Percentiles rank a stretch among this genome's conserved stretches.
phyloP scores from a whole-genome alignment of 2,797 vertebrate genomes.

The Rhabdophis nuchalis region DNA sequence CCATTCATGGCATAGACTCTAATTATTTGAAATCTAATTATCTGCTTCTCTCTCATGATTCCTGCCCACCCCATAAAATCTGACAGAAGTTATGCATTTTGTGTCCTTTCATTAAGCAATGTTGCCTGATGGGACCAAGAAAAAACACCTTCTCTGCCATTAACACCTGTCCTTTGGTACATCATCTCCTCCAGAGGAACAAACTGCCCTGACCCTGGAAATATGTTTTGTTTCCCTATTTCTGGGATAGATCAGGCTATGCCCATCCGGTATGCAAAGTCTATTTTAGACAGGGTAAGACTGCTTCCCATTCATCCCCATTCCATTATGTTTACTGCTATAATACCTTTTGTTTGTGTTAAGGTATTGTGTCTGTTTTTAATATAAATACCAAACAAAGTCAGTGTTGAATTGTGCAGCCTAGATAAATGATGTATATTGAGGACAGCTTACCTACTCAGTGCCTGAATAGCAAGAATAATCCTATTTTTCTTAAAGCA shows the following conservation, averaged over 20 bases:
- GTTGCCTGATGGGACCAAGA: background rate
- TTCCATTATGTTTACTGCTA: background rate
- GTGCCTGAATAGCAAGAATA: background rate
- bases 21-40: background rate
- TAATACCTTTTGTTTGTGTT: background rate
- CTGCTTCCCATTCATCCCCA: background rate
- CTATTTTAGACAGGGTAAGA: background rate
- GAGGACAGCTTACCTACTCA: background rate
- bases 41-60: background rate
- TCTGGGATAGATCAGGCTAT: background rate
- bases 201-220: background rate
- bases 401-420: background rate
- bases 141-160: background rate
- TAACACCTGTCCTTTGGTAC: background rate
- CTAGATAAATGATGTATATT: background rate
- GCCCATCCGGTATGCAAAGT: background rate
- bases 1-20: background rate
- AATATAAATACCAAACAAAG: background rate
- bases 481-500: background rate
- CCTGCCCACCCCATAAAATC: background rate
- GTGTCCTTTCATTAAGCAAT: background rate
- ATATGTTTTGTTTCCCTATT: background rate
- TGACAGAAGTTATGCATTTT: background rate
- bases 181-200: background rate
- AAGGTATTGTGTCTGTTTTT: background rate